Evolutionary conservation across 2,888 invertebrate genomes (phyloP).

Genomic region (Glomeris marginata): DNA sequence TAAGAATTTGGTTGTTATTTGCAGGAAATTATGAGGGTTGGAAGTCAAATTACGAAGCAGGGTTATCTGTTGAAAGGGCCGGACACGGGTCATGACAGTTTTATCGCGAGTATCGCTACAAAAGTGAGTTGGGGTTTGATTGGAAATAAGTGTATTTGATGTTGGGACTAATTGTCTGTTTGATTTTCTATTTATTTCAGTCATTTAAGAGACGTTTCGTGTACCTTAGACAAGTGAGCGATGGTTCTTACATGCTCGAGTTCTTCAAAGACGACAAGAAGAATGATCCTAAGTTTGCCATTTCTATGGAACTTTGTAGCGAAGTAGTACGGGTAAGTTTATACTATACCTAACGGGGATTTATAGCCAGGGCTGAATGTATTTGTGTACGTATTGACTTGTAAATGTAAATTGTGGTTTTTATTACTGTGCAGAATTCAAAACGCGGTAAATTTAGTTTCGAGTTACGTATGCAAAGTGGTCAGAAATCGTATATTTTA

Average conservation of each 20-base stretch:
- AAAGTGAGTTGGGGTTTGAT: constrained; percentile 37
- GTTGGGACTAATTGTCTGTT: too few species aligned
- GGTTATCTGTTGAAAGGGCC: constrained; percentile 84
- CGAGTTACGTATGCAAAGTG: constrained; percentile 71
- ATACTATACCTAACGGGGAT: constrained; percentile 2
- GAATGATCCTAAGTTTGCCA: constrained; percentile 75
- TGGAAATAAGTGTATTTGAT: constrained; percentile 1
- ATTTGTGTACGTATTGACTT: not conserved
- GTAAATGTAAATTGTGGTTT: not conserved
- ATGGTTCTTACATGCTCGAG: constrained; percentile 79
- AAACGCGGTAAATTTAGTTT: constrained; percentile 75
- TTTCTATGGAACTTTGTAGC: constrained; percentile 85
- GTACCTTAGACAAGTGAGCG: constrained; percentile 74
- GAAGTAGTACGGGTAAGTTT: constrained; percentile 61
- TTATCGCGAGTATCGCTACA: constrained; percentile 80
- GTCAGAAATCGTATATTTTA: constrained; percentile 69
- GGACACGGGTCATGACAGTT: constrained; percentile 73
- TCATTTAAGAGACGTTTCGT: constrained; percentile 84
- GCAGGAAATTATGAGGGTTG: constrained; percentile 11
- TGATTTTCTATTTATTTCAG: constrained; percentile 21
- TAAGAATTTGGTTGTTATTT: too few species aligned
- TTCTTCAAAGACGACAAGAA: constrained; percentile 87
- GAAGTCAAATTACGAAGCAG: constrained; percentile 65
- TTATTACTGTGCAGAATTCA: constrained; percentile 41
- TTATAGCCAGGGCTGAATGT: too few species aligned